Base-by-base conservation (phyloP, 2,113 vertebrate species). In the Paramisgurnus dabryanus region DNA sequence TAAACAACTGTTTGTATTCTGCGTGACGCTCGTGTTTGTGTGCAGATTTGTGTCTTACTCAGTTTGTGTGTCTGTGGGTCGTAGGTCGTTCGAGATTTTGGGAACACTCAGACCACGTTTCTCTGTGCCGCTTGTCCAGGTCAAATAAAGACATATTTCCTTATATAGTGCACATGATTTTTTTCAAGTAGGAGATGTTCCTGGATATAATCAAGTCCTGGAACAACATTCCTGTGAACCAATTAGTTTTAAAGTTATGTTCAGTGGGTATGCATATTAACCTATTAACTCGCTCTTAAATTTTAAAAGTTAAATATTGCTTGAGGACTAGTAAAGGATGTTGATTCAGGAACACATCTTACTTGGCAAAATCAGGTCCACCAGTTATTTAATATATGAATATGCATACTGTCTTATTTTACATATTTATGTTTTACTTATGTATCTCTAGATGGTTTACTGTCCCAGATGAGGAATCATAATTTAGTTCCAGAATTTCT, bases 81-180 rank as follows among this genome's bases (percentile, higher is more conserved):
- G 64, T 87, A 95, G 96, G 92, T 95, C 87, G 90, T 95, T 82
- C 89, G 82, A 8, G 92, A 95, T 76, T 94, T 95, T 87, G 88
- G 7, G 45, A 90, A 94, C 74, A 90, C 93, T 64, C 93, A 93
- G 85, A 91, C 95, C 80, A 65, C 92, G 0, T 92, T 90, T 27
- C 89, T 88, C 82, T 83, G 91, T 39, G 87, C 88, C 69, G 86
- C 86, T 0, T 91, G 91, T 82, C 85, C 88, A 82, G 90, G 92
- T 93, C n/a, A 63, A 2, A 47, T 18, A 63, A 12, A 75, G 57
- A 47, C 39, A 53, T 27, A 8, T 50, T 7, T 40, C 55, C 22
- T 0, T 34, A 34, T 11, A 15, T 2, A 0, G 49, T 15, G 49
- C 3, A 53, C 13, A 12, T 53, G 12, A 53, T 53, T 53, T 53